Conservation (phyloP, 1,140 invertebrate species). For the Carposina sasakii region DNA sequence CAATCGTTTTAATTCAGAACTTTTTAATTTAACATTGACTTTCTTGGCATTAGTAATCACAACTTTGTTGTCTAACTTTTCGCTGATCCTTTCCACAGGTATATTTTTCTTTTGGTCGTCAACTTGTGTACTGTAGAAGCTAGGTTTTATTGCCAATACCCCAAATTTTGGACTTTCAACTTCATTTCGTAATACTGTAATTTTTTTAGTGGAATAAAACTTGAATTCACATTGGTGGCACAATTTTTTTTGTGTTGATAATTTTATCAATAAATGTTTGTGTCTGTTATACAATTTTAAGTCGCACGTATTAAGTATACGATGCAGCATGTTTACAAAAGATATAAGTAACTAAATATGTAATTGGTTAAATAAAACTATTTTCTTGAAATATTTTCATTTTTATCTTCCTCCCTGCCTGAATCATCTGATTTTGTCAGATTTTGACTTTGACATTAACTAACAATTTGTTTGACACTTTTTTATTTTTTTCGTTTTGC, state of each 20-base stretch:
- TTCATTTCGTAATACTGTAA: conserved; percentile 46
- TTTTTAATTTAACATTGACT: conserved; percentile 65
- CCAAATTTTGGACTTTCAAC: conserved; percentile 45
- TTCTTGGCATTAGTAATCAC: conserved; percentile 33
- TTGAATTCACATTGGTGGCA: conserved; percentile 56
- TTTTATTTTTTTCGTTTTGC: too few species aligned
- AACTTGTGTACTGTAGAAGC: conserved; percentile 51
- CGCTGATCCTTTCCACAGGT: conserved; percentile 34
- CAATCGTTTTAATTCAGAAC: conserved; percentile 76
- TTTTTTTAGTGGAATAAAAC: conserved; percentile 55
- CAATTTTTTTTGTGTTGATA: conserved; percentile 30
- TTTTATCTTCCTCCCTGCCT: too few species aligned
- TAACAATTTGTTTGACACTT: too few species aligned
- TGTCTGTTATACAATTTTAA: too few species aligned
- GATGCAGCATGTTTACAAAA: too few species aligned
- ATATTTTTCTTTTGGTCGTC: conserved; percentile 49
- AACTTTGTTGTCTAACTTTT: too few species aligned
- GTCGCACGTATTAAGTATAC: too few species aligned
- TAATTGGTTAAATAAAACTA: too few species aligned
- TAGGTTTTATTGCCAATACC: conserved; percentile 36
- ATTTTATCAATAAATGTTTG: conserved; percentile 39
- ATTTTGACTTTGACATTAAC: too few species aligned
- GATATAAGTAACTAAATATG: too few species aligned
- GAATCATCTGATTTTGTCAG: too few species aligned
- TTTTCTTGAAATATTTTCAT: too few species aligned